Percentiles rank a stretch among this genome's conserved stretches.
Evolutionary conservation across 2,888 invertebrate species (phyloP).

Genomic region (Agonopterix arenella): DNA sequence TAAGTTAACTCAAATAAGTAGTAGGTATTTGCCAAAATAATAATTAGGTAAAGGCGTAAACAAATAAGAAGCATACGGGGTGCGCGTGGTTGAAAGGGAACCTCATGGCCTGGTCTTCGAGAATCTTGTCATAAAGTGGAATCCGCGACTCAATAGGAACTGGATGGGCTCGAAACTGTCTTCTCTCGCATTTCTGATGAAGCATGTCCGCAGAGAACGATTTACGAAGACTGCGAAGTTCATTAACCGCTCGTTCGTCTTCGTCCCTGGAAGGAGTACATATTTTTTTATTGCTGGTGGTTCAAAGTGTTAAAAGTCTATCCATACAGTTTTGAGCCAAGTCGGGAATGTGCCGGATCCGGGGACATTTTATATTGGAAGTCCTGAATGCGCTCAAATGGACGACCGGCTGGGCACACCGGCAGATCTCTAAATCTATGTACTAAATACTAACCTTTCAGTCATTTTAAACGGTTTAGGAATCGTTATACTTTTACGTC

Average conservation of each 20-base stretch:
- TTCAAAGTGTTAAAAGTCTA: too few species aligned
- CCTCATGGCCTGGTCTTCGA: conserved; percentile 85
- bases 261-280: conserved; percentile 75
- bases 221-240: conserved; percentile 60
- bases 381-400: too few species aligned
- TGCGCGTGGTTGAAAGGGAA: conserved; percentile 34
- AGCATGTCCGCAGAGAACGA: conserved; percentile 67
- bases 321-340: too few species aligned
- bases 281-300: not conserved
- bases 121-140: conserved; percentile 82
- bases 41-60: conserved; percentile 16
- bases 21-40: conserved; percentile 2
- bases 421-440: not conserved
- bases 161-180: conserved; percentile 77
- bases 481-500: conserved; percentile 68
- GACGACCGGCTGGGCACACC: too few species aligned
- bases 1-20: too few species aligned
- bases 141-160: conserved; percentile 84
- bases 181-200: conserved; percentile 66
- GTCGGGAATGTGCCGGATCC: too few species aligned
- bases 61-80: conserved; percentile 44
- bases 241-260: conserved; percentile 76
- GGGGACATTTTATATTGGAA: too few species aligned
- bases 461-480: conserved; percentile 85
- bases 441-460: conserved; percentile 68